phyloP scores from a whole-genome alignment of 2,888 invertebrate species.

The Neoitamus cyanurus region DNA sequence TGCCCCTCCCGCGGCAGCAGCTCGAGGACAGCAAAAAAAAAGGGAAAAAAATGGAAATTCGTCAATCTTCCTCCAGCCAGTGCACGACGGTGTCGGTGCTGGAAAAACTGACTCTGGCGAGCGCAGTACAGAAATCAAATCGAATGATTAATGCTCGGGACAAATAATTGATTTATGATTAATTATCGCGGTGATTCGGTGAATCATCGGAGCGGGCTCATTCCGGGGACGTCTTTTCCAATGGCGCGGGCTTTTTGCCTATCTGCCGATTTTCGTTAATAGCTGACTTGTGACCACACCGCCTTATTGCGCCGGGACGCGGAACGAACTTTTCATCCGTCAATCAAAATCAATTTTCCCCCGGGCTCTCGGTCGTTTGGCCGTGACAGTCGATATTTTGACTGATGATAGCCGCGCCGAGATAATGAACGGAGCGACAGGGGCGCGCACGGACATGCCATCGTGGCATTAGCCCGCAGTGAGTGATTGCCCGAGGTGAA shows the following conservation, averaged over 20 bases:
- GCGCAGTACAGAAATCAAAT: slow-evolving; percentile 45
- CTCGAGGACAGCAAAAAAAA: neutral
- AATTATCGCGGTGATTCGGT: slow-evolving; percentile 42
- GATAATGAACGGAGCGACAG: slow-evolving; percentile 51
- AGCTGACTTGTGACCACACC: slow-evolving; percentile 12
- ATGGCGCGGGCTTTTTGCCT: neutral
- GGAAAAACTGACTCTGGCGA: slow-evolving; percentile 10
- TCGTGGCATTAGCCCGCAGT: slow-evolving; percentile 48
- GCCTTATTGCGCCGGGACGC: neutral
- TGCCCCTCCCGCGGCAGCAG: no score
- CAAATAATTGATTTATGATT: slow-evolving; percentile 53
- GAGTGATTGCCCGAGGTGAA: slow-evolving; percentile 49
- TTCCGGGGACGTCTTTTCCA: neutral
- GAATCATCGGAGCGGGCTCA: slow-evolving; percentile 2
- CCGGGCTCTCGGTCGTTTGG: neutral
- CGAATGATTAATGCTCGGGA: slow-evolving; percentile 52
- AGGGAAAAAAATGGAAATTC: neutral
- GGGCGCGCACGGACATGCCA: slow-evolving; percentile 49
- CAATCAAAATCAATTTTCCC: slow-evolving; percentile 49
- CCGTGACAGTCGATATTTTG: slow-evolving; percentile 51
- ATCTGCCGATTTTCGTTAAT: slow-evolving; percentile 13
- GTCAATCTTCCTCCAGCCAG: neutral
- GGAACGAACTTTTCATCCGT: slow-evolving; percentile 41
- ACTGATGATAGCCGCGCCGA: slow-evolving; percentile 49
- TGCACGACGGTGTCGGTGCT: neutral